Conservation (phyloP, 2,888 invertebrate genomes). For the Galerucella calmariensis region DNA sequence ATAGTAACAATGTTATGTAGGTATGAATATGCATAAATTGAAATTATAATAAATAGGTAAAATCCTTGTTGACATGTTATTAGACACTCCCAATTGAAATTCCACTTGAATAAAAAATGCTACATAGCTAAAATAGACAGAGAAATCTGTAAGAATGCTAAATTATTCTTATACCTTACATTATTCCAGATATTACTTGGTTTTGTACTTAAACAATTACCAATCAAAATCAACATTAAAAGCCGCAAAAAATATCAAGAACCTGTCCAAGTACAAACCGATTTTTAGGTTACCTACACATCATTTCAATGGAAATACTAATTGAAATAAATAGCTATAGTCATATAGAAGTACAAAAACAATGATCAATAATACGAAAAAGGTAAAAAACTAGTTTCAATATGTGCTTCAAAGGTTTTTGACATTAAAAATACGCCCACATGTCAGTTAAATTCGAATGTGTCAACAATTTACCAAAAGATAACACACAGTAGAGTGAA, state of each 20-base stretch:
- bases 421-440: constrained; percentile 63
- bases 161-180: neutral
- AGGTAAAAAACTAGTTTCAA: constrained; percentile 35
- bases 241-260: constrained; percentile 14
- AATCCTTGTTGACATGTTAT: constrained; percentile 26
- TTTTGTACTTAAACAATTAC: neutral
- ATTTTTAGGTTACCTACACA: constrained; percentile 25
- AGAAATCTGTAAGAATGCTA: neutral
- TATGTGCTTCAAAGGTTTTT: constrained; percentile 50
- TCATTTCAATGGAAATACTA: neutral
- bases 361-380: neutral
- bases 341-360: neutral
- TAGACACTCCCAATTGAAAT: constrained; percentile 31
- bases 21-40: neutral
- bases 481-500: constrained; percentile 46
- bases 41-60: constrained; percentile 29
- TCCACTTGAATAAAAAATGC: constrained; percentile 11
- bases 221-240: constrained; percentile 17
- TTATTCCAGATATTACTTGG: neutral
- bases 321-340: neutral
- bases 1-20: neutral
- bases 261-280: neutral
- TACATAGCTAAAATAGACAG: neutral
- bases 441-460: constrained; percentile 59
- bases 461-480: constrained; percentile 54